Evolutionary conservation across 30 jellyfish, hydroid and myxozoan species (phyloP).

Genomic region (Turritopsis dohrnii): DNA sequence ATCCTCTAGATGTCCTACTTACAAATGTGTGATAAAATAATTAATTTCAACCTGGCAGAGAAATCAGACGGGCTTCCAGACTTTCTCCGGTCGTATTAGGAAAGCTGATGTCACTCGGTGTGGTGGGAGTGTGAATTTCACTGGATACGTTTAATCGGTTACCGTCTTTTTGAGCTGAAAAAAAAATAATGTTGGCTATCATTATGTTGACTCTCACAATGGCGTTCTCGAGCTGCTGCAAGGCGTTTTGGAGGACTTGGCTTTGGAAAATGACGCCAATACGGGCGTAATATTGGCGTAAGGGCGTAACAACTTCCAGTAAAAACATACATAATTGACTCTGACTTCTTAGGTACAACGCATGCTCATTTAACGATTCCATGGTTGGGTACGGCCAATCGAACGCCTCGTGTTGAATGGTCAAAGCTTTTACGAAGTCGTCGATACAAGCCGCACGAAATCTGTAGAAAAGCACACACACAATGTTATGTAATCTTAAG

Average conservation of each 20-base stretch:
- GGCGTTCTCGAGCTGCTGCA: no score
- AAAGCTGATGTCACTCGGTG: constrained; percentile 16
- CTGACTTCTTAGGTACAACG: constrained; percentile 25
- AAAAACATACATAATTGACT: constrained; percentile 55
- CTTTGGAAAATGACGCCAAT: no score
- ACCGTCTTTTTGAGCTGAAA: neutral
- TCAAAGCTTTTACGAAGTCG: constrained; percentile 65
- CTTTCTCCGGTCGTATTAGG: constrained; percentile 47
- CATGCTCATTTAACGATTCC: constrained; percentile 8
- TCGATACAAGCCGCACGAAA: constrained; percentile 89
- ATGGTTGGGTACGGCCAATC: constrained; percentile 81
- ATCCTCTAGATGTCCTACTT: neutral
- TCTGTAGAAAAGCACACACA: constrained; percentile 13
- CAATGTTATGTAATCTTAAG: no score
- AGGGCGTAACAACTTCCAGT: no score
- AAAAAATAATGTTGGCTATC: neutral
- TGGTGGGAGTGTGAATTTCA: constrained; percentile 16
- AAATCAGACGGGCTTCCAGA: constrained; percentile 59
- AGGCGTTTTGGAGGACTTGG: no score
- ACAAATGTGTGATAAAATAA: neutral
- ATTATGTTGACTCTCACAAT: no score
- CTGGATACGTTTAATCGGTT: neutral
- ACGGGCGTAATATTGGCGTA: no score
- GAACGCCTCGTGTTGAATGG: constrained; percentile 64
- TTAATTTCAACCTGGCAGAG: constrained; percentile 48